Evolutionary conservation across 2,797 vertebrate species (phyloP), one percentile per base, ranked within the genome.

Genomic region (Microctenopoma stevenorrisi): DNA sequence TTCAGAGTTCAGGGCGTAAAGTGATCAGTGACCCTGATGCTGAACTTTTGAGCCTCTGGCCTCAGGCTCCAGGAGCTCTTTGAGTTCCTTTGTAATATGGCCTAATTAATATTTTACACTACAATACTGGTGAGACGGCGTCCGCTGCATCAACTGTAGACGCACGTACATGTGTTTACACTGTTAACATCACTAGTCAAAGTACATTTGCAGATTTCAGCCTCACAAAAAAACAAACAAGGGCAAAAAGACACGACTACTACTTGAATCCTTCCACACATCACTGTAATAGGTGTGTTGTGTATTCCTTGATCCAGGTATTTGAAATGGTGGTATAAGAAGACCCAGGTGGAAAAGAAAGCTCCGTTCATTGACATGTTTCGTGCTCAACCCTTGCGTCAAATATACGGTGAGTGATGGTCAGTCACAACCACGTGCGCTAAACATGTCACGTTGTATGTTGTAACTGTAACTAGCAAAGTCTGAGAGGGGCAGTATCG

Each of bases 361-460:
- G 90, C 91, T 11, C 96, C 97, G 0, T 98, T 99, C 84, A 99
- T 99, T 2, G 96, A 99, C 74, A 95, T 98, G 91, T 91, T 99
- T 49, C 87, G 92, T 6, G 92, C 92, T 0, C 86, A 95, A 60
- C 96, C 97, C 7, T 88, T 99, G 40, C 95, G 92, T 63, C 98
- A 97, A 86, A 98, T 99, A 82, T 99, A 99, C 0, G 98, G 98
- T 98, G 67, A 91, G 95, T 84, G 40, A 14, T 43, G 26, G 4
- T 69, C 33, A 16, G 0, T 62, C 13, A 15, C 10, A n/a, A 1
- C 38, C 35, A n/a, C 8, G 5, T n/a, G 1, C 22, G 4, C 40
- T 58, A 5, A n/a, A 2, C n/a, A 43, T 48, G 11, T 40, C 15
- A 43, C 5, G 2, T 38, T 64, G 42, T 11, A 30, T 33, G 30